Percentiles rank a stretch among this genome's conserved stretches.
phyloP scores from a whole-genome alignment of 2,113 vertebrate genomes.

The Mus musculus region DNA sequence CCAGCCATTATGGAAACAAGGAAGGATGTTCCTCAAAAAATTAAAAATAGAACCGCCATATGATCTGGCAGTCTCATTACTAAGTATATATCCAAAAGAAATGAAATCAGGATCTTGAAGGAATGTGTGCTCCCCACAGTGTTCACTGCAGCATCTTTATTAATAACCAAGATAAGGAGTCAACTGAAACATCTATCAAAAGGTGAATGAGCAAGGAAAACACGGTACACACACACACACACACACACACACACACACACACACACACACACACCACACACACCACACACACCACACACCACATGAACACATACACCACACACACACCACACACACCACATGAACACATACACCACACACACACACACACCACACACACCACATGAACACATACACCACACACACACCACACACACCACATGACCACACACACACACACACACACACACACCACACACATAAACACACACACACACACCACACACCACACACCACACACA shows the following conservation, averaged over 20 bases:
- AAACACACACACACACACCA: no score
- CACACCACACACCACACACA: no score
- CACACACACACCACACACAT: no score
- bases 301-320: not conserved
- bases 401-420: not conserved
- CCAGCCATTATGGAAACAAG: conserved; percentile 40
- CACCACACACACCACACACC: rapidly evolving
- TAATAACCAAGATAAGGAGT: not conserved
- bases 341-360: not conserved
- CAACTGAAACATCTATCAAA: not conserved
- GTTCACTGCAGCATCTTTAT: not conserved
- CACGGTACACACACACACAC: not conserved
- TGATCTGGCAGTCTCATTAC: conserved; percentile 35
- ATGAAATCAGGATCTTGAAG: not conserved
- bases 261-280: rapidly evolving
- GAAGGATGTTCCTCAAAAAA: conserved; percentile 39
- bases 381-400: not conserved
- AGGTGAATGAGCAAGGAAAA: not conserved
- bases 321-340: not conserved
- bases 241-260: not conserved
- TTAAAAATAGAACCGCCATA: conserved; percentile 49
- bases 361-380: not conserved
- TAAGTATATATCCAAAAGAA: conserved; percentile 27
- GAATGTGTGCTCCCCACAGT: not conserved
- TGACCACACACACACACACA: not conserved